phyloP scores from a whole-genome alignment of 2,113 vertebrate species.

The Strix aluco region DNA sequence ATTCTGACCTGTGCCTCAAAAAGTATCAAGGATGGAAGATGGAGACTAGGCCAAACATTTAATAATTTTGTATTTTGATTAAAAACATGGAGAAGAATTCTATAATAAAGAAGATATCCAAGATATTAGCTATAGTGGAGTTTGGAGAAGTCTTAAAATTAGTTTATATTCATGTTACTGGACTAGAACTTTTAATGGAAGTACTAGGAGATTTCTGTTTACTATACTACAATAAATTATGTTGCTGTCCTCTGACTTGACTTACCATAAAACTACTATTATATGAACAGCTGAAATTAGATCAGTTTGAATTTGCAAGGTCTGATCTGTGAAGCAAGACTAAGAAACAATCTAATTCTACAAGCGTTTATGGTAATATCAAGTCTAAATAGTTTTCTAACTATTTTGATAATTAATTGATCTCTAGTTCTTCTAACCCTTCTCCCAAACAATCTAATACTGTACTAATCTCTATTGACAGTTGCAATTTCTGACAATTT shows the following conservation, averaged over 20 bases:
- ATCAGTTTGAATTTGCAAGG: background rate
- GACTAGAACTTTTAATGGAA: background rate
- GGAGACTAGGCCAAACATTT: background rate
- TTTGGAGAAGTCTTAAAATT: background rate
- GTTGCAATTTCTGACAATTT: background rate
- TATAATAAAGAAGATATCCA: background rate
- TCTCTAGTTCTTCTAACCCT: background rate
- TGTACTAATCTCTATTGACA: background rate
- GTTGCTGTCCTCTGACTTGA: background rate
- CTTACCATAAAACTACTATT: background rate
- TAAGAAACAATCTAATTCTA: background rate
- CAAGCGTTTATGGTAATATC: background rate
- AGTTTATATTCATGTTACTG: background rate
- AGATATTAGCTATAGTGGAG: background rate
- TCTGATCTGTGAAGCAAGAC: background rate
- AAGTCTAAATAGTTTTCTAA: background rate
- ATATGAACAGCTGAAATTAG: background rate
- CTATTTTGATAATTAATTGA: background rate
- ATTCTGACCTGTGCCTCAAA: background rate
- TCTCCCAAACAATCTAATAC: background rate
- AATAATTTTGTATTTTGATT: background rate
- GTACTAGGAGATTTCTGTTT: background rate
- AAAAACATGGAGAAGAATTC: background rate
- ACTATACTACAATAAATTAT: background rate
- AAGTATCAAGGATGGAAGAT: background rate